Evolutionary conservation across 2,888 invertebrate genomes (phyloP).

Genomic region (Apantesis nais): DNA sequence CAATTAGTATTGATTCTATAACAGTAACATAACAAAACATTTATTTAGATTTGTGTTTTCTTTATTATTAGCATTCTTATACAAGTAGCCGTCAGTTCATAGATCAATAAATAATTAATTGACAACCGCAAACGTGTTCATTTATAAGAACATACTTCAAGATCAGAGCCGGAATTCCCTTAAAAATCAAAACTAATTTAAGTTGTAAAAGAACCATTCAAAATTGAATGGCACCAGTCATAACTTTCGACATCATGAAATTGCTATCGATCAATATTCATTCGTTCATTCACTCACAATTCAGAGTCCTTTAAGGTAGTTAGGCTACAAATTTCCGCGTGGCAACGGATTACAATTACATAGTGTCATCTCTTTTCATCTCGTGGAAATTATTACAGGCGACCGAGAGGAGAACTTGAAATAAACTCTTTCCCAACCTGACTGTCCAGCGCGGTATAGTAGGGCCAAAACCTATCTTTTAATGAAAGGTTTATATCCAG

Average conservation of each 20-base stretch:
- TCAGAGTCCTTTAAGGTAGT: no score
- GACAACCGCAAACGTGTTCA: background rate
- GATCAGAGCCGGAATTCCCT: background rate
- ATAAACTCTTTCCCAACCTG: no score
- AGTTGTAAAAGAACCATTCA: constrained; percentile 12
- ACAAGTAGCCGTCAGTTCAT: background rate
- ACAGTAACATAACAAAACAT: background rate
- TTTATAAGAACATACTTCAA: background rate
- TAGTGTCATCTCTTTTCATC: no score
- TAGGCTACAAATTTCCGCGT: no score
- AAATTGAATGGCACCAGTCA: constrained; percentile 3
- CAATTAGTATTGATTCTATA: background rate
- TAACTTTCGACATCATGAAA: background rate
- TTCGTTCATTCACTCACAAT: background rate
- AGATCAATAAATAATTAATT: background rate
- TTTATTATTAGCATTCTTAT: background rate
- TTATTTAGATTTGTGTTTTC: no score
- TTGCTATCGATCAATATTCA: background rate
- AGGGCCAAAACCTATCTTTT: no score
- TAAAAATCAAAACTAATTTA: constrained; percentile 12
- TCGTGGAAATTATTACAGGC: no score
- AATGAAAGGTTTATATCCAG: no score
- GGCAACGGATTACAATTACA: no score
- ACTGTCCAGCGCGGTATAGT: no score
- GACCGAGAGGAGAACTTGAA: no score